A percentile compares a stretch with the other conserved stretches of the same genome.
Evolutionary conservation across 2,797 vertebrate genomes (phyloP).

Genomic region (Karalla daura): DNA sequence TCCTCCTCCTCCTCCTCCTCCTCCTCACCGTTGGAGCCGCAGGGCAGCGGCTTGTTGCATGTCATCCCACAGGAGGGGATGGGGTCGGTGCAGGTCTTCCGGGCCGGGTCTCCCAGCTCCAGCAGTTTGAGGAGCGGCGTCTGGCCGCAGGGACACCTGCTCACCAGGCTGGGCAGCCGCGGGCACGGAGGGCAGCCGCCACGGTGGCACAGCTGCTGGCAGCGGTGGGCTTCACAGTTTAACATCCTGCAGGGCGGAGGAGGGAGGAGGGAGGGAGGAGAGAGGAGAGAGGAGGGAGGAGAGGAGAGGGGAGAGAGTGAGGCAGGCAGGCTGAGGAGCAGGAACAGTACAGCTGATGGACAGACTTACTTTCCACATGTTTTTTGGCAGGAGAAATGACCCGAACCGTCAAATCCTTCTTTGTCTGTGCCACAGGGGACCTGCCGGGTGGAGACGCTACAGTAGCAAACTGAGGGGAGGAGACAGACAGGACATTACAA

Average conservation of each 20-base stretch:
- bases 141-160: constrained; percentile 92
- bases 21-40: constrained; percentile 91
- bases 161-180: constrained; percentile 87
- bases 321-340: too few species aligned
- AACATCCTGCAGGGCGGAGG: constrained; percentile 84
- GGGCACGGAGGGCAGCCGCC: constrained; percentile 91
- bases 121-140: constrained; percentile 92
- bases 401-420: constrained; percentile 87
- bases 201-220: constrained; percentile 90
- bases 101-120: constrained; percentile 90
- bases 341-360: background rate
- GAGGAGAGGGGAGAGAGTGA: background rate
- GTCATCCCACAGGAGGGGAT: constrained; percentile 95
- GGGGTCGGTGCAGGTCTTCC: constrained; percentile 90
- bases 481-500: background rate
- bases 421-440: constrained; percentile 90
- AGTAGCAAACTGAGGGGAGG: constrained; percentile 89
- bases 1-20: background rate
- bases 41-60: constrained; percentile 92
- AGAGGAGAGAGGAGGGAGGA: too few species aligned
- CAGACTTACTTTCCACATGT: constrained; percentile 91
- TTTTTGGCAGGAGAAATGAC: constrained; percentile 92
- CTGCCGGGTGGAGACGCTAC: constrained; percentile 86
- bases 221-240: constrained; percentile 91
- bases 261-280: too few species aligned